Evolutionary conservation across 2,888 invertebrate species (phyloP).

Genomic region (Mesorhabditis sp.): DNA sequence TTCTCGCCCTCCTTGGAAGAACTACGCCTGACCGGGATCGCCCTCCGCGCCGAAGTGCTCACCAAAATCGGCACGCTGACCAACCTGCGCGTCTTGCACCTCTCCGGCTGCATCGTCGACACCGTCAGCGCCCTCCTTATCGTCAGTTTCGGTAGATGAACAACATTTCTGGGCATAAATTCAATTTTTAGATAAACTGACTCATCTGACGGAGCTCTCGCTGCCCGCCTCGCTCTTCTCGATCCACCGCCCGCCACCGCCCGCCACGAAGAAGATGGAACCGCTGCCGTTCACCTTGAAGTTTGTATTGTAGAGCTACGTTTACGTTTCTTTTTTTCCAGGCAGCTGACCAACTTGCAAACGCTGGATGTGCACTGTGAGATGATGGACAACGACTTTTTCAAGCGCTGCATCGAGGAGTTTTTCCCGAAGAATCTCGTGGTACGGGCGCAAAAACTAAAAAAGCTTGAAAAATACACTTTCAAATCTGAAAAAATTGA

Average conservation of each 20-base stretch:
- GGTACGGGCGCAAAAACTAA: neutral
- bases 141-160: neutral
- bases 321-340: neutral
- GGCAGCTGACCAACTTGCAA: neutral
- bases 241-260: neutral
- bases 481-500: too few relatives aligned
- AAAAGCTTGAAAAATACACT: too few relatives aligned
- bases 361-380: neutral
- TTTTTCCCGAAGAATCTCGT: neutral
- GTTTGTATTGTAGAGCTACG: neutral
- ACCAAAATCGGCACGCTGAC: neutral
- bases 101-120: neutral
- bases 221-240: slow-evolving; percentile 3
- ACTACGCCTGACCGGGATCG: neutral
- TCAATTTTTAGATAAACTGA: neutral
- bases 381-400: neutral
- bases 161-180: neutral
- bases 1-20: neutral
- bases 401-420: neutral
- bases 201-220: neutral
- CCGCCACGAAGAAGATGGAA: neutral
- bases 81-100: neutral
- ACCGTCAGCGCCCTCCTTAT: neutral
- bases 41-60: neutral
- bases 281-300: neutral